Base-by-base conservation (phyloP, 2,797 vertebrate genomes). In the Myotis myotis region DNA sequence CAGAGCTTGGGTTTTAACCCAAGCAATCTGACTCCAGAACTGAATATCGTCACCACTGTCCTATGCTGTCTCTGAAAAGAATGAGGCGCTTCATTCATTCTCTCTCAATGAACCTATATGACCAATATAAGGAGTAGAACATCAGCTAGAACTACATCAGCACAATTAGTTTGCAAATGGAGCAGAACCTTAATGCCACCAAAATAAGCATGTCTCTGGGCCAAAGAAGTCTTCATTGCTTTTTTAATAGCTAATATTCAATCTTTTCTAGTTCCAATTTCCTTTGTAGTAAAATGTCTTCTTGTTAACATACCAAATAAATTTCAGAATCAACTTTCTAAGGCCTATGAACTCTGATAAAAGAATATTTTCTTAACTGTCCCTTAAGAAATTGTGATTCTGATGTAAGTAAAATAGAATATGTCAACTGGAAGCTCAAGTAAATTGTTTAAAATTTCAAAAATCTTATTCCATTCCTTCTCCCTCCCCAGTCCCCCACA, bases 401-500 rank as follows among this genome's bases (percentile, higher is more conserved):
- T 41, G 87, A 44, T 55, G 15, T 60, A 82, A 96, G 87, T 38
- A 86, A 79, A 84, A 66, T 66, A 49, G 22, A 93, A 30, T 55
- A 28, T 60, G 51, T 36, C 13, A 51, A 71, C 25, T 92, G 30
- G 15, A 92, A 91, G 30, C 25, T 87, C 66, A 87, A 93, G 62
- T 80, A 41, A 91, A 55, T 51, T 70, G 66, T 82, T 93, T 60
- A 74, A 89, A 93, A 87, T 13, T 72, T 93, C 28, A 95, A 93
- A 94, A 85, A 72, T 71, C 55, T 81, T 80, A 70, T 47, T 93
- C 23, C 11, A 80, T 60, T 41, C 5, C 62, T 22, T 89, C 64
- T 91, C 93, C 68, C 94, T 97, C 95, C 87, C 93, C 44, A 94
- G 64, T 93, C 90, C 38, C 95, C 53, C 85, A 91, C 96, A 95